Conservation (phyloP, 2,113 vertebrate genomes). For the Emydura subglobosa region DNA sequence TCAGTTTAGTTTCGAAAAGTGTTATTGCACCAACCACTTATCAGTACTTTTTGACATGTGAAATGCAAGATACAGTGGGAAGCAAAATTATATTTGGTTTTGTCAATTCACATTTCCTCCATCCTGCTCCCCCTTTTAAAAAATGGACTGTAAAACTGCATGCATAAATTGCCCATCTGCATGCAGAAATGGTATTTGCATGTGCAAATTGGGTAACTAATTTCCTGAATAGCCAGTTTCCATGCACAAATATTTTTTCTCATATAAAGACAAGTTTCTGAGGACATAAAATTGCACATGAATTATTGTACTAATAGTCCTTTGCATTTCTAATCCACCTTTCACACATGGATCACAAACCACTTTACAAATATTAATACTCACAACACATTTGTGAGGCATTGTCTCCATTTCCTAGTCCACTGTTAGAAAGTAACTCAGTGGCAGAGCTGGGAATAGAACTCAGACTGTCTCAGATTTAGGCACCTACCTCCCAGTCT, state of each 20-base stretch:
- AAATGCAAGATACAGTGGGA: neutral
- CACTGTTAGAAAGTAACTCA: slow-evolving; percentile 28
- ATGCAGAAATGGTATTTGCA: neutral
- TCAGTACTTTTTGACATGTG: neutral
- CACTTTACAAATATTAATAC: slow-evolving; percentile 48
- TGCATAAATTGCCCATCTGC: slow-evolving; percentile 19
- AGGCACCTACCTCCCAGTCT: neutral
- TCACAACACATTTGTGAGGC: neutral
- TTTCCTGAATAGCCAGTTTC: neutral
- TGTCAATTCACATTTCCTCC: neutral
- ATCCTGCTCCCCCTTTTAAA: neutral
- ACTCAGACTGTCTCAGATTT: slow-evolving; percentile 50
- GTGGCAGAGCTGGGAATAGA: slow-evolving; percentile 4
- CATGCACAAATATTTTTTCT: neutral
- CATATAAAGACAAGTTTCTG: neutral
- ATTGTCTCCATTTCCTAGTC: neutral
- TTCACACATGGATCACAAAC: slow-evolving; percentile 55
- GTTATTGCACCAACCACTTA: neutral
- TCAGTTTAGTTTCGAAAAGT: slow-evolving; percentile 34
- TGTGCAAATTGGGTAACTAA: slow-evolving; percentile 35
- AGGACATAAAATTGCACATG: slow-evolving; percentile 48
- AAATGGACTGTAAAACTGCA: slow-evolving; percentile 4
- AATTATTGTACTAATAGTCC: slow-evolving; percentile 62
- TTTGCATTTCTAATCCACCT: slow-evolving; percentile 39
- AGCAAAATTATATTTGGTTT: neutral